Conservation (phyloP, 2,888 invertebrate genomes). For the Copidosoma aretas region DNA sequence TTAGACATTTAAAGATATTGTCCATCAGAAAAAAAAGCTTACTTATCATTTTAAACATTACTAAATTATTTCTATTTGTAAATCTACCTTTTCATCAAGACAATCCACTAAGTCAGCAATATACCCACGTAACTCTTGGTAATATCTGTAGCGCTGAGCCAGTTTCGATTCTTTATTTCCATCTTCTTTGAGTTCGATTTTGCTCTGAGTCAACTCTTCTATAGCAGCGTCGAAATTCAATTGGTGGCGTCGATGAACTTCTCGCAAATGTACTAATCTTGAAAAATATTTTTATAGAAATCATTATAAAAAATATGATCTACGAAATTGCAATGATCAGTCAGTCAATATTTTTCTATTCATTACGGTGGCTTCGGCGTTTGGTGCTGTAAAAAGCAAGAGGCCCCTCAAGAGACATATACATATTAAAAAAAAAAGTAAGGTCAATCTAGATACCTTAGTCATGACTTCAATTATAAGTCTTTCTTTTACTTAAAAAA, state of each 20-base stretch:
- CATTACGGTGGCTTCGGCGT: no score
- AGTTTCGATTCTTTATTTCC: constrained; percentile 70
- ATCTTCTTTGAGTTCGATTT: constrained; percentile 66
- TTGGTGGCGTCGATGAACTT: constrained; percentile 67
- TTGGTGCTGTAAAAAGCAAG: no score
- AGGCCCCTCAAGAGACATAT: no score
- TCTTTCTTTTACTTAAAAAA: no score
- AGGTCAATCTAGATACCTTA: no score
- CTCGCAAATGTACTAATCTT: constrained; percentile 68
- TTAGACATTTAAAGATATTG: no score
- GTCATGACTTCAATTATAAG: no score
- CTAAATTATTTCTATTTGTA: constrained; percentile 46
- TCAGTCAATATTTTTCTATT: no score
- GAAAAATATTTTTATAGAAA: constrained; percentile 27
- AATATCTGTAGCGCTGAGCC: constrained; percentile 87
- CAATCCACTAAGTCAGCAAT: constrained; percentile 96
- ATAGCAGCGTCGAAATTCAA: constrained; percentile 66
- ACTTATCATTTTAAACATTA: constrained; percentile 20
- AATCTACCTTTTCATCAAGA: constrained; percentile 91
- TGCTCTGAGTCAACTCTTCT: constrained; percentile 56
- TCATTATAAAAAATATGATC: no score
- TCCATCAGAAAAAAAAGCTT: no score
- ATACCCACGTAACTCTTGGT: constrained; percentile 95
- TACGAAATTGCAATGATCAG: no score
- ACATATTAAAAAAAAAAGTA: no score